Evolutionary conservation across 2,888 invertebrate genomes (phyloP), one percentile per base, ranked within the genome.

Genomic region (Halictus ligatus): DNA sequence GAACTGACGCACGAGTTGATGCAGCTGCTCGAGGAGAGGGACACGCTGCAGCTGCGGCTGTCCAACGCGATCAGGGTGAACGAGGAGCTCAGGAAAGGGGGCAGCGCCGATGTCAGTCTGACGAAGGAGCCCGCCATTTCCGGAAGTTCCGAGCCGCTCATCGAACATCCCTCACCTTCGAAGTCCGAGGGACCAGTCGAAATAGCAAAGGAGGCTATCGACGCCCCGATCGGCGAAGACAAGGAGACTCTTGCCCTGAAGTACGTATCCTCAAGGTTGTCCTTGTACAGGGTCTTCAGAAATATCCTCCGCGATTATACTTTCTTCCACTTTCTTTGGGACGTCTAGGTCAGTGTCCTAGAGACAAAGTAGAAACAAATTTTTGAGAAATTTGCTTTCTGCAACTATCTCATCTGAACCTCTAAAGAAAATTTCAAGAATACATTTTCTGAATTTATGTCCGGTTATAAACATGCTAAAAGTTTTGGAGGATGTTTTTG

Each of bases 1-100:
- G 98, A 98, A 94, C 96, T 98, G 84, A 98, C 98, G 0, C 96
- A 98, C 92, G 98, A 98, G 94, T 95, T 98, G 78, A 98, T 98
- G 89, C 97, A 96, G 93, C 95, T 98, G 73, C 95, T 98, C 74
- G 98, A 98, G 94, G 98, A 98, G 94, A 96, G 98, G 79, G 98
- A 98, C 93, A 98, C 98, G 0, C 95, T 98, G 78, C 98, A 98
- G 92, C 95, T 98, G 84, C 97, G 98, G 88, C 95, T 98, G 12
- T 98, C 98, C 0, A 98, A 98, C 93, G 97, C 98, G 15, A 96
- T 98, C 81, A 96, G 98, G 72, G 96, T 97, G 60, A 97, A 97
- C 90, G 98, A 98, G 94, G 96, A 96, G 35, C 92, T 96, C 83
- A 94, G 95, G 93, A 96, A 88, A 80, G 60, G 83, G 0, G 73